Base-by-base conservation (phyloP, 2,888 invertebrate genomes). In the Eupithecia dodoneata region DNA sequence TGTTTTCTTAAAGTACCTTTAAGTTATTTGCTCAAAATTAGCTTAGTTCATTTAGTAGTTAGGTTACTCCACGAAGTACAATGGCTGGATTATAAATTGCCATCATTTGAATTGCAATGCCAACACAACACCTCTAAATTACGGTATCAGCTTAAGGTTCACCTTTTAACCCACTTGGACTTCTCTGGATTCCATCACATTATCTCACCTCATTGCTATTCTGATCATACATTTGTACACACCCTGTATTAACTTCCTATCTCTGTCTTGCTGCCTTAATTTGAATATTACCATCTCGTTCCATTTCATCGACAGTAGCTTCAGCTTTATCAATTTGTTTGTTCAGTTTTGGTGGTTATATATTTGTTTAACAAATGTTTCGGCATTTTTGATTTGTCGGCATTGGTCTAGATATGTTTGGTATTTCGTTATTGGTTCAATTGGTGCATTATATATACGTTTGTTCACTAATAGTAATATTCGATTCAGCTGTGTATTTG, bases 91-190 rank as follows among this genome's bases (percentile, higher is more conserved):
- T 74, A 44, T 73, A 66, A 69, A 77, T 81, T 82, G 77, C 71
- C 75, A 76, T 83, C 79, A 92, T 92, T 91, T 88, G 89, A 92
- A 92, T 91, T 82, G 88, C 86, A 88, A 89, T 92, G 88, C 86
- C 87, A 88, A 86, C 86, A 87, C 86, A 87, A 86, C 86, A 87
- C 86, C 89, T 90, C 88, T 93, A 93, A 65, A 94, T 93, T 93
- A 91, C 91, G 89, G 90, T 91, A 91, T 92, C 91, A 91, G 87
- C 88, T 89, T 90, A 89, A 89, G 89, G 87, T 88, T 94, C 94
- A 94, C 94, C 94, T 93, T 94, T 93, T 94, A 94, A 94, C 94
- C 94, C 88, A 94, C 88, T 93, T 94, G 92, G 85, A 85, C 86
- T 84, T 82, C 87, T 89, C 87, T 90, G 90, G 91, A 93, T 92